phyloP scores from a whole-genome alignment of 2,888 invertebrate species.

The Asteroscopus sphinx region DNA sequence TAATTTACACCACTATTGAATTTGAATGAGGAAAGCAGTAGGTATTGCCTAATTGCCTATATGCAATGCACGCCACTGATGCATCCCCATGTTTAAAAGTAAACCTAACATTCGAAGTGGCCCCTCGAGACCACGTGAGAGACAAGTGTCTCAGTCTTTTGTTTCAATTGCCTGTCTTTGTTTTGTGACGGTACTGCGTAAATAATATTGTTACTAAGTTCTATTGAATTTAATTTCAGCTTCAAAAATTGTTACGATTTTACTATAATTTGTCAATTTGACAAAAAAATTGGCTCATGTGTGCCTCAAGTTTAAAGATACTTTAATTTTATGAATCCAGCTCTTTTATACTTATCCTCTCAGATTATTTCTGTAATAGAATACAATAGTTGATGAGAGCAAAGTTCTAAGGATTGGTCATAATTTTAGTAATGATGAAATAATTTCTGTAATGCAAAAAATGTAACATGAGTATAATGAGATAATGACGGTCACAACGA shows the following conservation, averaged over 20 bases:
- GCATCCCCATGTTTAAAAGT: background rate
- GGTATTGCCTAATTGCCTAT: no score
- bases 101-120: background rate
- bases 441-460: conserved; percentile 36
- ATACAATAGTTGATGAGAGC: conserved; percentile 9
- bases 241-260: background rate
- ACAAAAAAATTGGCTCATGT: background rate
- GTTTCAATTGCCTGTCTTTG: background rate
- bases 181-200: background rate
- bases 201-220: background rate
- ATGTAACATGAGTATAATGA: conserved; percentile 8
- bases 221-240: background rate
- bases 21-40: no score
- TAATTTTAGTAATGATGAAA: conserved; percentile 37
- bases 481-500: conserved; percentile 22
- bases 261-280: background rate
- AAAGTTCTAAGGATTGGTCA: conserved; percentile 27
- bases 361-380: background rate
- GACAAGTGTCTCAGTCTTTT: background rate
- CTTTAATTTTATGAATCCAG: background rate
- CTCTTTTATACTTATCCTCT: background rate
- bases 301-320: background rate
- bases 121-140: background rate
- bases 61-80: no score
- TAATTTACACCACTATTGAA: no score